Base-by-base conservation (phyloP, 1,140 invertebrate species). In the Andricus grossulariae region DNA sequence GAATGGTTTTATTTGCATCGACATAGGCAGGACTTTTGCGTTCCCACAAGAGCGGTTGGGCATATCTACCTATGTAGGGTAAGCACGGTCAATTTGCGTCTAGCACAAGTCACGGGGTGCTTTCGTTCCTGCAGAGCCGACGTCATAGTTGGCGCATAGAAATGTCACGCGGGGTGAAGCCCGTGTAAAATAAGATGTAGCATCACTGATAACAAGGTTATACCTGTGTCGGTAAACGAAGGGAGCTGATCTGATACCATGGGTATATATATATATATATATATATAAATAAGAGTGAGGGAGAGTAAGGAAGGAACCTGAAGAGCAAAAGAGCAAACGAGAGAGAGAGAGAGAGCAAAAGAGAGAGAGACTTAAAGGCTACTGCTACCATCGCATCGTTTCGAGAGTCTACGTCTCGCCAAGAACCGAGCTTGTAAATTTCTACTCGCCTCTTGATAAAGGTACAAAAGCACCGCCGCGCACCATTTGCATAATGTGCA, bases 121-220 rank as follows among this genome's bases (percentile, higher is more conserved):
- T 82, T 84, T 84, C 86, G 83, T 86, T 84, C 80, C 74, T 78
- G 74, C 85, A 82, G 75, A 79, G 86, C 88, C 89, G 90, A 90
- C 87, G 90, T 91, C 90, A 91, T 91, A 91, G 89, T 79, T 84
- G 79, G 85, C 80, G 90, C 89, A 91, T 91, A 91, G 90, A 91
- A 91, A 90, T 90, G 90, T 91, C 90, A 83, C 84, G 78, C 77
- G 81, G 79, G 76, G 80, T 86, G 88, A 91, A 88, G 88, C 86
- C 82, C 86, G 87, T 86, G 90, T 90, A 90, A 91, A 91, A 91
- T 91, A 91, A 91, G 90, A 91, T 91, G 90, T 91, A 90, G 86
- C 89, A 85, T 88, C 87, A 86, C 88, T 91, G 90, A 91, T 91
- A 91, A 91, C 88, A 87, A 88, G 87, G 83, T 72, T 70, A 51